Percentiles rank a stretch among this genome's conserved stretches.
phyloP scores from a whole-genome alignment of 2,113 vertebrate genomes.

The Hippoglossus stenolepis region DNA sequence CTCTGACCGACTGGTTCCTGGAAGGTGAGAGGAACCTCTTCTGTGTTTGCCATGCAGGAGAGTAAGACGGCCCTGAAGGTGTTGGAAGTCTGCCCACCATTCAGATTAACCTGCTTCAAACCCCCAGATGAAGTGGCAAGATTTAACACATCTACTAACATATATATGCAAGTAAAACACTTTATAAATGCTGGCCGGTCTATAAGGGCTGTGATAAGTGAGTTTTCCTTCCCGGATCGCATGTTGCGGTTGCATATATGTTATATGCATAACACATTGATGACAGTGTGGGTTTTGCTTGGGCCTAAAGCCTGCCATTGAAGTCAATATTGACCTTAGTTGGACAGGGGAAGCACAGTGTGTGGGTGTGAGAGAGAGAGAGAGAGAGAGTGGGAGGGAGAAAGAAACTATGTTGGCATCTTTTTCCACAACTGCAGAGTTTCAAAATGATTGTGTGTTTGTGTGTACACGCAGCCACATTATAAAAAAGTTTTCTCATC shows the following conservation, averaged over 20 bases:
- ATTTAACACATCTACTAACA: slow-evolving; percentile 35
- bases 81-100: slow-evolving; percentile 51
- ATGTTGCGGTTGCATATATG: slow-evolving; percentile 29
- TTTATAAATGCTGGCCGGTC: slow-evolving; percentile 14
- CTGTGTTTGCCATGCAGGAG: slow-evolving; percentile 55
- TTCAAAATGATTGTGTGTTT: slow-evolving; percentile 15
- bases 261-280: slow-evolving; percentile 30
- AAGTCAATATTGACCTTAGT: slow-evolving; percentile 77
- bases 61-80: slow-evolving; percentile 44
- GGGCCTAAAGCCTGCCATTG: slow-evolving; percentile 44
- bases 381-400: too few species aligned
- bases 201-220: slow-evolving; percentile 42
- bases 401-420: slow-evolving; percentile 47
- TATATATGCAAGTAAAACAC: slow-evolving; percentile 41
- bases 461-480: background rate
- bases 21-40: slow-evolving; percentile 41
- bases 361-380: background rate
- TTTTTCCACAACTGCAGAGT: slow-evolving; percentile 16
- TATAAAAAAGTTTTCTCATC: background rate
- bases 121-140: slow-evolving; percentile 33
- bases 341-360: slow-evolving; percentile 24
- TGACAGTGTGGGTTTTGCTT: slow-evolving; percentile 50
- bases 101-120: slow-evolving; percentile 37
- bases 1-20: slow-evolving; percentile 3
- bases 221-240: slow-evolving; percentile 25